Conservation (phyloP, 2,888 invertebrate species). For the Tetheella fluctuosa region DNA sequence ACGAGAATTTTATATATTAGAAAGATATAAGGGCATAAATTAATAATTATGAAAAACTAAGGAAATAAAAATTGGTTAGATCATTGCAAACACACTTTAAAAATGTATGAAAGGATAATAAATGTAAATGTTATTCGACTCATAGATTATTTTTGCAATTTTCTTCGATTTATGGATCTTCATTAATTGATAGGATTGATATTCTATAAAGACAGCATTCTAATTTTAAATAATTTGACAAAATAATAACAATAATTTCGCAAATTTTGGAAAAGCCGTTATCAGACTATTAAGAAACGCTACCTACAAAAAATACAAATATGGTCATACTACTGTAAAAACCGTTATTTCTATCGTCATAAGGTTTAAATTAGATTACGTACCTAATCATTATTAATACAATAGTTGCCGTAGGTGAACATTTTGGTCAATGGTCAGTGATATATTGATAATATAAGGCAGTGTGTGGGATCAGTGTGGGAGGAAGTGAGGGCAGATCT, state of each 20-base stretch:
- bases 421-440: conserved; percentile 78
- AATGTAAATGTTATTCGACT: too few relatives aligned
- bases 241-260: neutral
- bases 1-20: too few relatives aligned
- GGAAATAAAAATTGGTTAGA: too few relatives aligned
- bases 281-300: conserved; percentile 1
- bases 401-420: conserved; percentile 55
- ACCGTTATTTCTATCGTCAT: neutral
- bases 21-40: too few relatives aligned
- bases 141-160: too few relatives aligned
- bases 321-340: neutral
- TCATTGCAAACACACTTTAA: too few relatives aligned
- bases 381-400: neutral
- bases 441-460: conserved; percentile 43
- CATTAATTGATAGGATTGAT: too few relatives aligned
- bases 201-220: too few relatives aligned
- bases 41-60: too few relatives aligned
- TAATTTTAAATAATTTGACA: too few relatives aligned
- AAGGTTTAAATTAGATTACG: conserved; percentile 14
- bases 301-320: neutral
- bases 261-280: neutral
- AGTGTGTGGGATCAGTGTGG: conserved; percentile 57
- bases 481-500: conserved; percentile 35
- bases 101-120: too few relatives aligned
- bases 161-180: too few relatives aligned